Conservation (phyloP, 2,888 invertebrate species). For the Hoplodrina ambigua region DNA sequence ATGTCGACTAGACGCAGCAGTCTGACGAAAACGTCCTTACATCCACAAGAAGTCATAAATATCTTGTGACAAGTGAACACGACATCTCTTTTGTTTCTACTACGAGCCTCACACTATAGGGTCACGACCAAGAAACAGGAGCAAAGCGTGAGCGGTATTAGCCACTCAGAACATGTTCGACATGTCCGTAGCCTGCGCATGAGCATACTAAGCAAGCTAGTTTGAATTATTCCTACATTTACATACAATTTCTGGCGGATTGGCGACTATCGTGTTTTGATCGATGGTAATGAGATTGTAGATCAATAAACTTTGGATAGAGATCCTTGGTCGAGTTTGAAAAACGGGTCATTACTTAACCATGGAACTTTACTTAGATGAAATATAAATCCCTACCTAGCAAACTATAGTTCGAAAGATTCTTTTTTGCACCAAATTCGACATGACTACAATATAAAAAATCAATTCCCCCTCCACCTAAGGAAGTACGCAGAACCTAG, state of each 20-base stretch:
- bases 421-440: not conserved
- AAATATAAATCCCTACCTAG: not conserved
- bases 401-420: not conserved
- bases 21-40: conserved; percentile 15
- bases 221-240: conserved; percentile 58
- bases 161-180: conserved; percentile 45
- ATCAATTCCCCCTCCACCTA: no score
- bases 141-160: conserved; percentile 55
- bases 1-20: conserved; percentile 5
- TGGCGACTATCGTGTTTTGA: conserved; percentile 56
- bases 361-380: not conserved
- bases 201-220: conserved; percentile 55
- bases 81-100: conserved; percentile 39
- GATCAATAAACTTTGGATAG: conserved; percentile 62
- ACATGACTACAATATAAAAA: not conserved
- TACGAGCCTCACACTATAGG: conserved; percentile 6
- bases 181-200: conserved; percentile 36
- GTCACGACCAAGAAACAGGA: conserved; percentile 62
- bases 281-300: conserved; percentile 57
- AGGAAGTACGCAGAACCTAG: no score
- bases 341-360: not conserved
- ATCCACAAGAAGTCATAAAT: conserved; percentile 40
- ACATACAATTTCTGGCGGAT: conserved; percentile 60
- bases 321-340: not conserved
- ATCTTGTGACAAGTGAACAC: conserved; percentile 33